Conservation (phyloP, 2,113 vertebrate species). For the Pseudorasbora parva region DNA sequence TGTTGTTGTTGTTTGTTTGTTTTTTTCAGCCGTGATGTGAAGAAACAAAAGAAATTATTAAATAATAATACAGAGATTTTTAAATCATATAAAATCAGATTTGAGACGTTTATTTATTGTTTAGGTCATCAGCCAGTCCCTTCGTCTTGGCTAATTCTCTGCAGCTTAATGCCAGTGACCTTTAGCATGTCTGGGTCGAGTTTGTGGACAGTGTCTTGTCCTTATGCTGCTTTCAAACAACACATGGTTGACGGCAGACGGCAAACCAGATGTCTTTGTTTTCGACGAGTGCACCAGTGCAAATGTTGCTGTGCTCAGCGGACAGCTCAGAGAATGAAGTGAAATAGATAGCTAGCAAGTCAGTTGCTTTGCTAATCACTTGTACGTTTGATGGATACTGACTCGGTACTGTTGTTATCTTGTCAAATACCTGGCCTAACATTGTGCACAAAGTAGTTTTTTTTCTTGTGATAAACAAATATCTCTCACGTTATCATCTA, state of each 20-base stretch:
- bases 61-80: neutral
- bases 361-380: conserved; percentile 9
- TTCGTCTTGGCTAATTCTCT: neutral
- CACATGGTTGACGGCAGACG: conserved; percentile 21
- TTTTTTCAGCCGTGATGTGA: neutral
- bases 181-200: conserved; percentile 36
- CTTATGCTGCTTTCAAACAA: conserved; percentile 27
- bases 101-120: neutral
- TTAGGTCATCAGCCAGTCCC: neutral
- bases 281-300: neutral
- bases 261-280: conserved; percentile 32
- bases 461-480: neutral
- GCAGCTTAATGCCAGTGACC: conserved; percentile 21
- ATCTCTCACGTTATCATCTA: neutral
- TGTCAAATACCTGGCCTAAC: neutral
- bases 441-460: neutral
- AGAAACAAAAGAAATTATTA: too few species aligned
- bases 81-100: neutral
- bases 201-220: conserved; percentile 30
- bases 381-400: conserved; percentile 12
- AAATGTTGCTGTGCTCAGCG: neutral
- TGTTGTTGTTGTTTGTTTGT: neutral
- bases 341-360: conserved; percentile 6
- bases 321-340: neutral
- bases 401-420: neutral